Evolutionary conservation across 2,113 vertebrate species (phyloP).

Genomic region (Neotragus pygmaeus): DNA sequence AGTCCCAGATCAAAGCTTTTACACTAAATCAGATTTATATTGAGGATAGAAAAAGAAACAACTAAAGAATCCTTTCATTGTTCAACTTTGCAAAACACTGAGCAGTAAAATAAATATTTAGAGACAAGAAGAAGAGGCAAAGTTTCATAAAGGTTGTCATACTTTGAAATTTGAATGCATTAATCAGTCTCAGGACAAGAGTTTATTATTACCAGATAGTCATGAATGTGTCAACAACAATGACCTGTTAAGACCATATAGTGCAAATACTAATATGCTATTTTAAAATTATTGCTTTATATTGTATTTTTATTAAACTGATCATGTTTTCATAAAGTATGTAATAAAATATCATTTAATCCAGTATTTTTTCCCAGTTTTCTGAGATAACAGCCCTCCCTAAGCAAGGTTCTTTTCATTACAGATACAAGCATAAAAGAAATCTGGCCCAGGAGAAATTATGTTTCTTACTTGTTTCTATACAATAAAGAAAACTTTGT

Average conservation of each 20-base stretch:
- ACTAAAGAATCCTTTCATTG: neutral
- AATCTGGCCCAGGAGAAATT: neutral
- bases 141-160: neutral
- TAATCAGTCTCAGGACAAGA: neutral
- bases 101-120: neutral
- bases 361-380: neutral
- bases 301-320: neutral
- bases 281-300: neutral
- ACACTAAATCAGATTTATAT: neutral
- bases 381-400: neutral
- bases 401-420: neutral
- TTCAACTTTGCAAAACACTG: neutral
- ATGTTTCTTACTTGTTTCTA: neutral
- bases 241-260: neutral
- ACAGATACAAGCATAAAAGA: neutral
- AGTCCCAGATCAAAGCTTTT: neutral
- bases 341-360: neutral
- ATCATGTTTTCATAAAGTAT: neutral
- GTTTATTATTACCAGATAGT: neutral
- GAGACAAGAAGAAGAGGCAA: neutral
- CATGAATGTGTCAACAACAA: neutral
- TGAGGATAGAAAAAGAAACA: neutral
- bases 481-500: neutral
- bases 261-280: neutral
- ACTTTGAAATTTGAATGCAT: neutral